phyloP scores from a whole-genome alignment of 2,113 vertebrate genomes.

The Osmerus mordax region DNA sequence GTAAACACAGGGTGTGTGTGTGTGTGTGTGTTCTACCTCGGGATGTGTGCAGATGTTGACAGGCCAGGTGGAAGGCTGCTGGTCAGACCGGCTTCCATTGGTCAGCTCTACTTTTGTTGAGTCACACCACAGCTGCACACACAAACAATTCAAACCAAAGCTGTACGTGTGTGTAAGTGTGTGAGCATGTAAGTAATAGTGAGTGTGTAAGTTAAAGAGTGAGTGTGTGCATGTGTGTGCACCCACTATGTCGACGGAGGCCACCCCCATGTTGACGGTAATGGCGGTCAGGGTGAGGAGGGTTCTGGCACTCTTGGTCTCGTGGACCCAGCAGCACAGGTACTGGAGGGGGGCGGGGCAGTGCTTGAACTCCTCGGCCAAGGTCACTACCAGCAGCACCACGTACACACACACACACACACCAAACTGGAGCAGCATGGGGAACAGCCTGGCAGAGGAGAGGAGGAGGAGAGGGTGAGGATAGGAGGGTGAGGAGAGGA shows the following conservation, averaged over 20 bases:
- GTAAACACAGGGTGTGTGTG: background rate
- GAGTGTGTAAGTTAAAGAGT: too few species aligned
- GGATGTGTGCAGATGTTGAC: constrained; percentile 82
- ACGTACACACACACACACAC: constrained; percentile 78
- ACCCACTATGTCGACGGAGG: constrained; percentile 83
- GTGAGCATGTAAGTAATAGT: too few species aligned
- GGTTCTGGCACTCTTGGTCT: constrained; percentile 83
- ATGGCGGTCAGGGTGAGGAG: constrained; percentile 86
- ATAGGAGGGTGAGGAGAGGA: background rate
- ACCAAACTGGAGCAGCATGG: constrained; percentile 80
- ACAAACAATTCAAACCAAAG: background rate
- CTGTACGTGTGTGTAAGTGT: too few species aligned
- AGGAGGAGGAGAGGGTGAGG: constrained; percentile 16
- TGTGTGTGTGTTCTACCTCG: constrained; percentile 69
- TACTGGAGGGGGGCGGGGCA: constrained; percentile 82
- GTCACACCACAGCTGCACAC: constrained; percentile 79
- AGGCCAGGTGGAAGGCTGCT: constrained; percentile 5
- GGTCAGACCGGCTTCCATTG: constrained; percentile 64
- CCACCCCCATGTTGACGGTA: constrained; percentile 84
- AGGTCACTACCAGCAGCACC: constrained; percentile 81
- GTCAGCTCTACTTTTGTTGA: constrained; percentile 78
- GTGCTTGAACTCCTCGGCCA: constrained; percentile 87
- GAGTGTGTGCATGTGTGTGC: too few species aligned
- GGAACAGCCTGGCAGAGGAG: constrained; percentile 67
- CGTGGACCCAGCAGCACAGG: constrained; percentile 90